Conservation (phyloP, 2,888 invertebrate species). For the Drosophila peninsularis region DNA sequence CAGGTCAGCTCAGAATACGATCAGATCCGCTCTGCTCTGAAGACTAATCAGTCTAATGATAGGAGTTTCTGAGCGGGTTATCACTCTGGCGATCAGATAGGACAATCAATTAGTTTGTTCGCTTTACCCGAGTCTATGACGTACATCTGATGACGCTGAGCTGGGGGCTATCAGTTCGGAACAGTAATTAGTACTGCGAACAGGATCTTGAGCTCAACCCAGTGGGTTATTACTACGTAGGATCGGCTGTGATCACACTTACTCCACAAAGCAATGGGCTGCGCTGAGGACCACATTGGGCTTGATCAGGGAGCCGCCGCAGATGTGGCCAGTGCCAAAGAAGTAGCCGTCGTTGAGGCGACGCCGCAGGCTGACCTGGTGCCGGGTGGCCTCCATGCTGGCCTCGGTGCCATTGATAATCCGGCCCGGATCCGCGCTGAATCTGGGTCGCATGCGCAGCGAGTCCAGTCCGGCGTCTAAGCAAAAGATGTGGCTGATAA, state of each 20-base stretch:
- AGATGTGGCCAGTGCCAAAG: constrained; percentile 82
- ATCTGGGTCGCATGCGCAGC: constrained; percentile 49
- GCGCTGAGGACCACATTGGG: constrained; percentile 77
- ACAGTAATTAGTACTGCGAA: neutral
- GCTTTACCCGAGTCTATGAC: neutral
- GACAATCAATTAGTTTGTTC: neutral
- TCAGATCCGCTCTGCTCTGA: too few relatives aligned
- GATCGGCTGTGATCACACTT: constrained; percentile 37
- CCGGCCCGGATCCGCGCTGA: constrained; percentile 60
- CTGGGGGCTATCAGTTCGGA: neutral
- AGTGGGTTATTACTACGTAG: too few relatives aligned
- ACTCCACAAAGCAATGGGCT: constrained; percentile 83
- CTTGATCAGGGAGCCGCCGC: constrained; percentile 79
- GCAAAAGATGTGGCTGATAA: too few relatives aligned
- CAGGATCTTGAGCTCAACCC: too few relatives aligned
- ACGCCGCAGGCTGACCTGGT: constrained; percentile 79
- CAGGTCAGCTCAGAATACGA: neutral
- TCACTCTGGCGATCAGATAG: neutral
- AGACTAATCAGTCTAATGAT: neutral
- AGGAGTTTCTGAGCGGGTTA: too few relatives aligned
- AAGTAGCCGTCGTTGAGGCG: constrained; percentile 70
- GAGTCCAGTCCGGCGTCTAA: constrained; percentile 1
- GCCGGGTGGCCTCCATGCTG: constrained; percentile 64
- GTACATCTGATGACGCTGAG: neutral
- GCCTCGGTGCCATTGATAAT: constrained; percentile 78